phyloP scores from a whole-genome alignment of 2,888 invertebrate genomes.

The Blastobasis adustella region DNA sequence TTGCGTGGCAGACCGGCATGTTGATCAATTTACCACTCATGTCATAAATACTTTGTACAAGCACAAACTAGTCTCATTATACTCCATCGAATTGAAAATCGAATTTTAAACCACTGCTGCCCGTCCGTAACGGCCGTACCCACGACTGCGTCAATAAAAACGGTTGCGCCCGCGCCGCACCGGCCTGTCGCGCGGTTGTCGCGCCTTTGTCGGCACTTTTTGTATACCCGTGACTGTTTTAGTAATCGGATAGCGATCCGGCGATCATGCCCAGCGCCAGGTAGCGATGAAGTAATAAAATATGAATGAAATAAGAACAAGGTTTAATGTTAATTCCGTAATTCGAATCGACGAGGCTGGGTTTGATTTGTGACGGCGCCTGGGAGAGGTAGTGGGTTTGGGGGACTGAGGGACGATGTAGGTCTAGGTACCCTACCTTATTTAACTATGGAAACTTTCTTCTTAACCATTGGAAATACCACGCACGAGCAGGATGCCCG shows the following conservation, averaged over 20 bases:
- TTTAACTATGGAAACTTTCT: too few relatives aligned
- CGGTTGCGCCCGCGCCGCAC: slow-evolving; percentile 39
- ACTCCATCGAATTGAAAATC: too few relatives aligned
- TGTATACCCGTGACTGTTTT: slow-evolving; percentile 66
- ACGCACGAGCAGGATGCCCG: too few relatives aligned
- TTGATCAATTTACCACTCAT: too few relatives aligned
- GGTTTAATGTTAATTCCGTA: slow-evolving; percentile 26
- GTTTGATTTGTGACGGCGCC: too few relatives aligned
- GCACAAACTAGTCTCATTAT: too few relatives aligned
- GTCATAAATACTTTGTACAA: too few relatives aligned
- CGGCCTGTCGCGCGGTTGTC: slow-evolving; percentile 35
- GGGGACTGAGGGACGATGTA: too few relatives aligned
- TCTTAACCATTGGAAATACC: too few relatives aligned
- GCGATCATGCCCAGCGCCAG: slow-evolving; percentile 35
- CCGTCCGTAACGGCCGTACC: slow-evolving; percentile 18
- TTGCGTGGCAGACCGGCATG: too few relatives aligned
- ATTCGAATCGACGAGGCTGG: slow-evolving; percentile 16
- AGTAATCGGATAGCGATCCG: slow-evolving; percentile 61
- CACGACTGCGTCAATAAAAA: slow-evolving; percentile 35
- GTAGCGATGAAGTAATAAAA: slow-evolving; percentile 59
- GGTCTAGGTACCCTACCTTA: too few relatives aligned
- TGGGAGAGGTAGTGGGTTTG: too few relatives aligned
- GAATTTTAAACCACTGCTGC: not conserved
- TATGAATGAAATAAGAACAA: slow-evolving; percentile 29
- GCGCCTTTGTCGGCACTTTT: slow-evolving; percentile 68